These are phyloP conservation scores for Harpalus rufipes DNA, from an alignment of 2,888 invertebrate species.

Conservation along the genomic window DNA sequence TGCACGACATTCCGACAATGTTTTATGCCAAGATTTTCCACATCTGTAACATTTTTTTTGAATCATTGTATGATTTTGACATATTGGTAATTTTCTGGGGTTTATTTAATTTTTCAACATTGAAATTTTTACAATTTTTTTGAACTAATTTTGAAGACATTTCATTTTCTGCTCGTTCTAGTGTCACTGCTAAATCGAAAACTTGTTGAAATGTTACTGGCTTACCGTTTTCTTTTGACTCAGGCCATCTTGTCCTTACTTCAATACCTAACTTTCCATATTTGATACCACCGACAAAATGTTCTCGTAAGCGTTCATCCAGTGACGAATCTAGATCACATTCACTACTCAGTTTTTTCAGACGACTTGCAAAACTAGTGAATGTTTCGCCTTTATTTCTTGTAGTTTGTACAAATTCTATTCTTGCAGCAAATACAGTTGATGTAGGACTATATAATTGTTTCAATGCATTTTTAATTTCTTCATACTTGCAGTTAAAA, in stretches of 20 bases:
- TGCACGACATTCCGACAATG: slow-evolving; percentile 5
- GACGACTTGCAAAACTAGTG: too few relatives aligned
- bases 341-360: too few relatives aligned
- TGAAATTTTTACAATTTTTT: slow-evolving; percentile 12
- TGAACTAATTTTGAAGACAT: slow-evolving; percentile 9
- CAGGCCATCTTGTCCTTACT: too few relatives aligned
- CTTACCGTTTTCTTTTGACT: too few relatives aligned
- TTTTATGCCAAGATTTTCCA: slow-evolving; percentile 25
- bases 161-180: slow-evolving; percentile 23
- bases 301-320: slow-evolving; percentile 1
- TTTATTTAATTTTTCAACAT: background rate
- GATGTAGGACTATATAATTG: too few relatives aligned
- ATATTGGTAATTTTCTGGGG: background rate
- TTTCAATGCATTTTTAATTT: too few relatives aligned
- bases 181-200: too few relatives aligned
- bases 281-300: slow-evolving; percentile 8
- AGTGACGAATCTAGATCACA: background rate
- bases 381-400: too few relatives aligned
- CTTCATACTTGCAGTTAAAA: too few relatives aligned
- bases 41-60: slow-evolving; percentile 10
- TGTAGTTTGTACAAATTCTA: too few relatives aligned
- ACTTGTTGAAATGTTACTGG: too few relatives aligned
- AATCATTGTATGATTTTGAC: slow-evolving; percentile 10
- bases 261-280: slow-evolving; percentile 5
- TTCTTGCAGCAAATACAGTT: too few relatives aligned